phyloP scores from a whole-genome alignment of 2,888 invertebrate species.

The Limenitis camilla region DNA sequence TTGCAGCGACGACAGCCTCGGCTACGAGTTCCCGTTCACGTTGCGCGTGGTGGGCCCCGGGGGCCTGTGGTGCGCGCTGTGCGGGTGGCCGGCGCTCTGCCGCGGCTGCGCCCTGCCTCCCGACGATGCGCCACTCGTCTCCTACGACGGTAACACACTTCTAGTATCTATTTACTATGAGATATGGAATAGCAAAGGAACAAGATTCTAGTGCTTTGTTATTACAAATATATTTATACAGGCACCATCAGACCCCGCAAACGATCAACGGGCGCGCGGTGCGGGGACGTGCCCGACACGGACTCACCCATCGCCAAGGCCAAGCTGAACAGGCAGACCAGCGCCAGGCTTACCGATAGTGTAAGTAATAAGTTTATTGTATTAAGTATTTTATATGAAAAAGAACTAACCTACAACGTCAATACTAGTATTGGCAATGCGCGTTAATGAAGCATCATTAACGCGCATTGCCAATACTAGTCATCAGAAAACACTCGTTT shows the following conservation, averaged over 20 bases:
- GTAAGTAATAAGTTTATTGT: slow-evolving; percentile 1
- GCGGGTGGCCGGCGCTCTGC: slow-evolving; percentile 89
- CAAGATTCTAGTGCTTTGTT: too few relatives aligned
- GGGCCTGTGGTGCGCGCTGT: slow-evolving; percentile 86
- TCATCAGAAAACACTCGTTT: too few relatives aligned
- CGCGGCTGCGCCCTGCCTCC: slow-evolving; percentile 74
- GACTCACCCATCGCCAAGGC: slow-evolving; percentile 47
- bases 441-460: too few relatives aligned
- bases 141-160: too few relatives aligned
- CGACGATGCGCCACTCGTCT: slow-evolving; percentile 32
- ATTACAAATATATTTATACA: too few relatives aligned
- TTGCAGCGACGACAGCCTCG: slow-evolving; percentile 82
- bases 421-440: too few relatives aligned
- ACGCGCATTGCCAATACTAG: too few relatives aligned
- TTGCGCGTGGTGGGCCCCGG: slow-evolving; percentile 85
- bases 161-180: too few relatives aligned
- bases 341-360: slow-evolving; percentile 3
- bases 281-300: slow-evolving; percentile 30
- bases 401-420: too few relatives aligned
- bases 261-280: slow-evolving; percentile 19
- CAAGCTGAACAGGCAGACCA: slow-evolving; percentile 42
- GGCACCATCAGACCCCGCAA: too few relatives aligned
- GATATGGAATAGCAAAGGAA: too few relatives aligned
- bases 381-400: too few relatives aligned
- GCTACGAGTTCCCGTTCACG: slow-evolving; percentile 94